Percentiles rank a stretch among this genome's conserved stretches.
Conservation (phyloP, 1,140 invertebrate species). For the Triops cancriformis region DNA sequence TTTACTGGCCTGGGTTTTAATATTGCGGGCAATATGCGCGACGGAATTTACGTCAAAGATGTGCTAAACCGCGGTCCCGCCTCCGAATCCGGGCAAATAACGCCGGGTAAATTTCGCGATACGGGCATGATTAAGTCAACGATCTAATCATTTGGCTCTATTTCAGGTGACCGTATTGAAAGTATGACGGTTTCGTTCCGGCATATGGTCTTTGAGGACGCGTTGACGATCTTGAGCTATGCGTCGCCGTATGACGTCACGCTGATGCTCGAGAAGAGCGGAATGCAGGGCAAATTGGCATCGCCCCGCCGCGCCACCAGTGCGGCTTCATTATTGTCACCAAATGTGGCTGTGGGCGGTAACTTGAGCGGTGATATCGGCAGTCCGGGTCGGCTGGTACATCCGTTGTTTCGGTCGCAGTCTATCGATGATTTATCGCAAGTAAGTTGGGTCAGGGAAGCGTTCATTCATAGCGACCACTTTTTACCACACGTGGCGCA, state of each 20-base stretch:
- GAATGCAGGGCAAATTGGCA: slow-evolving; percentile 27
- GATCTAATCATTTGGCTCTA: slow-evolving; percentile 17
- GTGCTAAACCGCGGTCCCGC: slow-evolving; percentile 78
- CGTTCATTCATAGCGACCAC: background rate
- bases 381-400: slow-evolving; percentile 46
- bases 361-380: slow-evolving; percentile 38
- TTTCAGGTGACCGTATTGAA: slow-evolving; percentile 72
- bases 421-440: slow-evolving; percentile 54
- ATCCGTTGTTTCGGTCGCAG: slow-evolving; percentile 58
- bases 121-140: background rate
- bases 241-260: slow-evolving; percentile 83
- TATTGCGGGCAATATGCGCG: slow-evolving; percentile 76
- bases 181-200: slow-evolving; percentile 76
- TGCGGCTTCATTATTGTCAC: slow-evolving; percentile 37
- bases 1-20: slow-evolving; percentile 87
- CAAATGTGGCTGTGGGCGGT: slow-evolving; percentile 38
- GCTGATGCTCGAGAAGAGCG: slow-evolving; percentile 53
- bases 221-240: slow-evolving; percentile 75
- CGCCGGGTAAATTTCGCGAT: slow-evolving; percentile 58
- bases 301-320: slow-evolving; percentile 33
- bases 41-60: slow-evolving; percentile 81
- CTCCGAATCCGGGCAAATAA: slow-evolving; percentile 68
- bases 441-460: slow-evolving; percentile 32
- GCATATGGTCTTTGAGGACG: slow-evolving; percentile 83
- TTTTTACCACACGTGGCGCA: background rate